A percentile compares a stretch with the other conserved stretches of the same genome.
Conservation (phyloP, 2,113 vertebrate species). For the Geococcyx californianus region DNA sequence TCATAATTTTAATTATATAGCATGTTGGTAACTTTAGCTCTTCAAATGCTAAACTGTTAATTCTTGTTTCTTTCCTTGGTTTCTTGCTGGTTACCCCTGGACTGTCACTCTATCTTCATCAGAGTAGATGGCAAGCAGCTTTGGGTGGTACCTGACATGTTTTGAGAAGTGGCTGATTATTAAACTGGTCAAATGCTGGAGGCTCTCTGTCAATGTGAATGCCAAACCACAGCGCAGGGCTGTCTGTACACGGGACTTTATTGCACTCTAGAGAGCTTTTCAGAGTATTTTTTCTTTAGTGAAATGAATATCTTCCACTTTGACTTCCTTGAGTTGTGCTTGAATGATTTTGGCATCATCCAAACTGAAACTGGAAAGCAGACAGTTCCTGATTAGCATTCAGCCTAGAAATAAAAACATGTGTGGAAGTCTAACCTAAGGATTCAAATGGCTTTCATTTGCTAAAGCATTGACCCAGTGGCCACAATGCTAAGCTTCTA, state of each 20-base stretch:
- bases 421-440: background rate
- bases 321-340: background rate
- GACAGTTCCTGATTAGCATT: background rate
- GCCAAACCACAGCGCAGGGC: background rate
- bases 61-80: background rate
- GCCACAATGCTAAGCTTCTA: background rate
- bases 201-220: background rate
- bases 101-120: background rate
- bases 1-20: background rate
- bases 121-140: background rate
- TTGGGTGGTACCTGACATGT: background rate
- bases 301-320: background rate
- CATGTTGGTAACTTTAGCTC: background rate
- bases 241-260: accelerated
- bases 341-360: background rate
- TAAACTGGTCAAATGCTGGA: background rate
- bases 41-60: background rate
- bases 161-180: background rate
- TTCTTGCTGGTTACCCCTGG: background rate
- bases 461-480: background rate
- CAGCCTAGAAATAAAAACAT: background rate
- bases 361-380: background rate
- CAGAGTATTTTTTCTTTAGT: background rate
- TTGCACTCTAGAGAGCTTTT: background rate
- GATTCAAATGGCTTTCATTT: background rate